A percentile compares a stretch with the other conserved stretches of the same genome.
Evolutionary conservation across 2,888 invertebrate genomes (phyloP).

Genomic region (Eilema griseolum): DNA sequence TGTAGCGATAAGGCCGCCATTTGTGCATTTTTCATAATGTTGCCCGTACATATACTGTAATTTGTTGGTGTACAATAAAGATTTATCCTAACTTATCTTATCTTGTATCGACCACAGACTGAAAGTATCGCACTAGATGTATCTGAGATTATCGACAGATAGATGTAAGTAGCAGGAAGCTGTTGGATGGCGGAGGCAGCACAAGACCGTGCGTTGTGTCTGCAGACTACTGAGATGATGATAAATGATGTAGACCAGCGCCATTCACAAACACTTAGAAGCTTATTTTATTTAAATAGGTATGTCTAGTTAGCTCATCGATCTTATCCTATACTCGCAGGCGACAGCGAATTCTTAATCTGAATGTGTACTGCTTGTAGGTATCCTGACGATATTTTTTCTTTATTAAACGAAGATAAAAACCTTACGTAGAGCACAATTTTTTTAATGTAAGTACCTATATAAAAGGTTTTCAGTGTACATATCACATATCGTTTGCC

Average conservation of each 20-base stretch:
- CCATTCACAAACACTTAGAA: background rate
- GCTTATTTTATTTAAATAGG: background rate
- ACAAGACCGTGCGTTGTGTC: background rate
- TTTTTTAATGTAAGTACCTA: background rate
- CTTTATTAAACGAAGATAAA: background rate
- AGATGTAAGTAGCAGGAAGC: too few relatives aligned
- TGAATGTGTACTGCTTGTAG: background rate
- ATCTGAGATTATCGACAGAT: too few relatives aligned
- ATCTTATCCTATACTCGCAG: background rate
- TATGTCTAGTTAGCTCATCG: too few relatives aligned
- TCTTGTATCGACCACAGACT: background rate
- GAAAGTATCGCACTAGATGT: background rate
- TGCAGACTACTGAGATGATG: background rate
- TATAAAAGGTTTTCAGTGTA: constrained; percentile 3
- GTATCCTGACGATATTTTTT: background rate
- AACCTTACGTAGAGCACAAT: background rate
- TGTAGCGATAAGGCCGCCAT: too few relatives aligned
- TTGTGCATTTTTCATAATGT: too few relatives aligned
- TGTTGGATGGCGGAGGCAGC: too few relatives aligned
- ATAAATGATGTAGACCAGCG: background rate
- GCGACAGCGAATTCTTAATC: background rate
- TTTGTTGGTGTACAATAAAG: too few relatives aligned
- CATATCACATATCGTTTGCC: background rate
- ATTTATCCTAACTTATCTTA: too few relatives aligned
- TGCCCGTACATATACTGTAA: too few relatives aligned